A percentile compares a stretch with the other conserved stretches of the same genome.
phyloP scores from a whole-genome alignment of 1,140 invertebrate species.

The Dinoponera quadriceps region DNA sequence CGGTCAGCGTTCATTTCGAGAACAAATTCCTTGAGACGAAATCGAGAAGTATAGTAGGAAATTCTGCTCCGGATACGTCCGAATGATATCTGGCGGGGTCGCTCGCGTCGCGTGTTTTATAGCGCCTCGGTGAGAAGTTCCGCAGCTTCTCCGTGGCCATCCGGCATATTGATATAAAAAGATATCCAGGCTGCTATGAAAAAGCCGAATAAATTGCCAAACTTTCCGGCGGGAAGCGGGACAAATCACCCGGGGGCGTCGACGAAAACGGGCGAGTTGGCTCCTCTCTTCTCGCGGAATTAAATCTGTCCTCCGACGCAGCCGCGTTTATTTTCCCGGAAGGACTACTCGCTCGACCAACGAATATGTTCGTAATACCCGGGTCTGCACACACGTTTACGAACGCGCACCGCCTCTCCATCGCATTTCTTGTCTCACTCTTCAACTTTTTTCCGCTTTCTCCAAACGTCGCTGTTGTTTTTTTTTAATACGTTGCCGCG shows the following conservation, averaged over 20 bases:
- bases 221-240: slow-evolving; percentile 70
- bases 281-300: slow-evolving; percentile 35
- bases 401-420: slow-evolving; percentile 10
- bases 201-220: slow-evolving; percentile 78
- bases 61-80: background rate
- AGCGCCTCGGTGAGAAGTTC: slow-evolving; percentile 65
- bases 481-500: background rate
- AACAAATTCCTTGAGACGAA: background rate
- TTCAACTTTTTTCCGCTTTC: background rate
- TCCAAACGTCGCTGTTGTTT: background rate
- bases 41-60: background rate
- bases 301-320: slow-evolving; percentile 51
- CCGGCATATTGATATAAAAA: slow-evolving; percentile 80
- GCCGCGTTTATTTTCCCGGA: slow-evolving; percentile 50
- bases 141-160: slow-evolving; percentile 64
- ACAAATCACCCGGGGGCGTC: slow-evolving; percentile 60
- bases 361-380: slow-evolving; percentile 51
- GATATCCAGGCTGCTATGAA: slow-evolving; percentile 68
- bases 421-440: slow-evolving; percentile 2
- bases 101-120: slow-evolving; percentile 60
- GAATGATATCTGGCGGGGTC: background rate
- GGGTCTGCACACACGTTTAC: background rate
- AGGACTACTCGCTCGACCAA: slow-evolving; percentile 49
- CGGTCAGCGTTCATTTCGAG: no score
- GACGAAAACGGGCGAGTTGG: slow-evolving; percentile 50